Evolutionary conservation across 2,888 invertebrate genomes (phyloP), one percentile per base, ranked within the genome.

Genomic region (Idaea biselata): DNA sequence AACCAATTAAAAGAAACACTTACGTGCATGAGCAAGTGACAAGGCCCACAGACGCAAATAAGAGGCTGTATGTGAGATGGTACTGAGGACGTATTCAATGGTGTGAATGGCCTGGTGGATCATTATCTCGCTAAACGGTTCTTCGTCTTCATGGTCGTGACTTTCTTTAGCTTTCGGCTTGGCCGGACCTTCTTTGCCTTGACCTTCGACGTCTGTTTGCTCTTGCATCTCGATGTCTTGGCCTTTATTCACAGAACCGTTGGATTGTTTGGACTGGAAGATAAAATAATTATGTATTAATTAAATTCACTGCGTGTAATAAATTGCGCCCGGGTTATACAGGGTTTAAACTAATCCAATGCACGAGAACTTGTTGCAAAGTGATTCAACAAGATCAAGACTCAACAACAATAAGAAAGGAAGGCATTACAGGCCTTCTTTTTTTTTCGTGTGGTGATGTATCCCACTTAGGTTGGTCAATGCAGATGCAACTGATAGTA

Each of bases 41-140:
- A 98, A 88, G 6, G 97, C 97, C 98, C 98, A 98, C 6, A 98
- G 93, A 70, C 98, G 95, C 18, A 98, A 93, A 81, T 98, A 98
- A 0, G 97, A 97, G 1, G 98, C 97, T 0, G 97, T 97, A 80
- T 98, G 97, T 0, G 97, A 97, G 59, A 98, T 94, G 31, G 97
- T 97, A 67, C 97, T 97, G 53, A 98, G 92, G 17, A 97, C 96
- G 78, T 95, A 98, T 87, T 98, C 98, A 61, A 98, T 97, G 0
- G 97, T 97, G 78, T 97, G 97, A 63, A 98, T 97, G 0, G 94
- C 94, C 81, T 97, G 97, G 75, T 96, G 94, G 63, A 98, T 96
- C 90, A 97, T 94, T 60, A 97, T 80, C 73, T 97, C 97, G 0
- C 94, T 89, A 71, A 96, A 94, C 0, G 94, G 7, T 16, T 55